Evolutionary conservation across 2,888 invertebrate genomes (phyloP), one percentile per base, ranked within the genome.

Genomic region (Scaptomyza polygonia): DNA sequence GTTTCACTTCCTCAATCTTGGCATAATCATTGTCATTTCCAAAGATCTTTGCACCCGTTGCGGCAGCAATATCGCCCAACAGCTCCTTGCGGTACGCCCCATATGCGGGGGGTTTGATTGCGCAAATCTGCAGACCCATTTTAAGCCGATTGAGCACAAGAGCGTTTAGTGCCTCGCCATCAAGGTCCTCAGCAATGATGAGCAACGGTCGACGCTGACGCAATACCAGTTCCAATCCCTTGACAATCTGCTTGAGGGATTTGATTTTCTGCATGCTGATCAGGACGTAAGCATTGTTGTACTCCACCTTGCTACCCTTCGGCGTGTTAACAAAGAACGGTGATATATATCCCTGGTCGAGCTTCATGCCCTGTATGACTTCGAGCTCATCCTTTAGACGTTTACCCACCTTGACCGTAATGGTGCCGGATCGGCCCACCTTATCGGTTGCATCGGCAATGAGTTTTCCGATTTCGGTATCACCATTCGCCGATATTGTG

Each of bases 371-470:
- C 93, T 99, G 99, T 85, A 97, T 97, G 47, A 97, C 94, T 92
- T 99, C 98, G 47, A 99, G 93, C 91, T 99, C 99, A 91, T 99
- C 99, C 67, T 93, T 93, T 55, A 99, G 93, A 0, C 99, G 99
- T 92, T 99, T 99, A 34, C 99, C 99, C 92, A 99, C 99, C 92
- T 99, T 99, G 0, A 99, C 99, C 2, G 99, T 99, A 80, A 99
- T 99, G 16, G 99, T 99, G 55, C 99, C 99, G 91, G 98, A 98
- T 77, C 96, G 95, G 16, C 99, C 99, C 53, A 99, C 99, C 88
- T 94, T 95, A 89, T 97, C 97, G 98, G 99, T 99, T 29, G 99
- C 99, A 88, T 97, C 96, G 1, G 98, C 97, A 83, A 99, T 99
- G 21, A 99, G 94, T 70, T 95, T 94, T 5, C 99, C 99, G 80